Evolutionary conservation across 2,113 vertebrate genomes (phyloP).

Genomic region (Connochaetes taurinus): DNA sequence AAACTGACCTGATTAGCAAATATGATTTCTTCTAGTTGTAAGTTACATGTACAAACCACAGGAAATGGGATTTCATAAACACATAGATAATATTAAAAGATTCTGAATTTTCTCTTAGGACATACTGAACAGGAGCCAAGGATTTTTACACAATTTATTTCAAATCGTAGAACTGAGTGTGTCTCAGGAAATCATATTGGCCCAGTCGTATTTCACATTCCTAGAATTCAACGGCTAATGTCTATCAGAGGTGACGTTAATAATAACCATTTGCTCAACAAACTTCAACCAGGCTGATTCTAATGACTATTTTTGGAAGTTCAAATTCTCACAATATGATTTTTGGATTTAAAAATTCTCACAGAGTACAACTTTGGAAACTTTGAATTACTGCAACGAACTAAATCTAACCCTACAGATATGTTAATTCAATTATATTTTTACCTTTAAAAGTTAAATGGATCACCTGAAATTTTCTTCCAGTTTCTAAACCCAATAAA

Average conservation of each 20-base stretch:
- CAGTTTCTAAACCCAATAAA: neutral
- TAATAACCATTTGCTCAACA: constrained; percentile 18
- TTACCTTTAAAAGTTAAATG: constrained; percentile 21
- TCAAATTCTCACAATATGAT: neutral
- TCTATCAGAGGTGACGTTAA: constrained; percentile 1
- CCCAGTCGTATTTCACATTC: constrained; percentile 22
- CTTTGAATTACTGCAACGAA: neutral
- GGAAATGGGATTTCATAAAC: neutral
- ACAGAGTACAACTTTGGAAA: neutral
- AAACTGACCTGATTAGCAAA: neutral
- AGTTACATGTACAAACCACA: neutral
- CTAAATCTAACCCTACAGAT: neutral
- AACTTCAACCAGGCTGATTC: neutral
- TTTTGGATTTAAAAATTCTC: constrained; percentile 5
- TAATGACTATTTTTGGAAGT: constrained; percentile 12
- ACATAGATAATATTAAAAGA: neutral
- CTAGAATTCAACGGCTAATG: neutral
- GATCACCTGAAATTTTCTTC: neutral
- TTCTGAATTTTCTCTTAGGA: neutral
- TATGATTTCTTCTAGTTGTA: neutral
- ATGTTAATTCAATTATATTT: neutral
- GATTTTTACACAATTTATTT: neutral
- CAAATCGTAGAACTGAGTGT: neutral
- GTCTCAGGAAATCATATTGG: neutral
- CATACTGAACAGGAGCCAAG: neutral